A percentile compares a stretch with the other conserved stretches of the same genome.
Conservation (phyloP, 2,888 invertebrate species). For the Rhyacophila evoluta region DNA sequence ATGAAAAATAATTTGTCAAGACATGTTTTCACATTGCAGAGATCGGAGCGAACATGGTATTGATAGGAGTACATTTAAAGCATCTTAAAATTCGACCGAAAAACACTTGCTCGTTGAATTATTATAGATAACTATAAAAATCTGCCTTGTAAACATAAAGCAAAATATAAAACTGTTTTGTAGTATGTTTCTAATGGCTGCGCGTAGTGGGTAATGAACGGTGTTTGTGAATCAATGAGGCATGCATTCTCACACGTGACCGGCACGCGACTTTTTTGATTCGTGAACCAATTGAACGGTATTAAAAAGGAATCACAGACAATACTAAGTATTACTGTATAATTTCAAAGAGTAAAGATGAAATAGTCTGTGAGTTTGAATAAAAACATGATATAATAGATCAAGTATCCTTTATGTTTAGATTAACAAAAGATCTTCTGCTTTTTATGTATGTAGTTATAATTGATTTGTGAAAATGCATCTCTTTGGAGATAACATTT, state of each 20-base stretch:
- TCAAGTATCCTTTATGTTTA: background rate
- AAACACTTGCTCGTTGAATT: background rate
- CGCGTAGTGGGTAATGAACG: background rate
- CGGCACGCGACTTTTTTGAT: background rate
- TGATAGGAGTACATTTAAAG: too few species aligned
- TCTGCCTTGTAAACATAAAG: background rate
- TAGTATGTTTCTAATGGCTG: background rate
- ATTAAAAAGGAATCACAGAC: background rate
- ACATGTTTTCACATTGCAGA: too few species aligned
- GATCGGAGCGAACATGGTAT: too few species aligned
- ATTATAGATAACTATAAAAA: background rate
- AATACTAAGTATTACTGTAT: background rate
- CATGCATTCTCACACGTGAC: background rate
- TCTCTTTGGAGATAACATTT: too few species aligned
- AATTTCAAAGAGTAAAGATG: background rate
- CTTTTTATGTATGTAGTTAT: too few species aligned
- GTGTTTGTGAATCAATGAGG: background rate
- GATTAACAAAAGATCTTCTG: background rate
- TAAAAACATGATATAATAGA: background rate
- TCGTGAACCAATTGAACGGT: background rate
- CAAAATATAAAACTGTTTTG: too few species aligned
- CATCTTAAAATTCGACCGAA: background rate
- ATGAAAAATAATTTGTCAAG: too few species aligned
- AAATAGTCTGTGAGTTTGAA: background rate
- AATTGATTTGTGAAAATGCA: too few species aligned